Evolutionary conservation across 2,888 invertebrate species (phyloP), one percentile per base, ranked within the genome.

Genomic region (Amphimallon solstitiale): DNA sequence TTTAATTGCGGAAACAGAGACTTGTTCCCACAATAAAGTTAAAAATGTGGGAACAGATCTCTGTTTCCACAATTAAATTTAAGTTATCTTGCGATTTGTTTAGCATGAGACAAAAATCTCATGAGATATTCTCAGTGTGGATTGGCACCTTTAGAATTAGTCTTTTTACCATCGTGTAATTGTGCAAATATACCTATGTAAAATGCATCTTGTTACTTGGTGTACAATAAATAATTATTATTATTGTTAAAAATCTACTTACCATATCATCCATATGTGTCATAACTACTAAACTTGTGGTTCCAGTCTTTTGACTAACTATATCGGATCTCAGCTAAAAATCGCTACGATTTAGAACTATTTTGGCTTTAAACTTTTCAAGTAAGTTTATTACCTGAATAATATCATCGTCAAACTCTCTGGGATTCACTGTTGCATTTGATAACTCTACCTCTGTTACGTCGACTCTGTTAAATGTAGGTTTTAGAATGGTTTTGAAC

Each of bases 381-480:
- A 29, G 1, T 29, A 10, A 1, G 1, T 1, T 12, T 17, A 64
- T 67, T 75, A 82, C 82, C 71, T 78, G 75, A 0, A 82, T 75
- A 40, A 82, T 77, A 2, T 74, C 70, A 12, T 77, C 89, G 86
- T 90, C 90, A 74, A 94, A 94, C 73, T 90, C 88, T 75, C 94
- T 87, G 0, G 94, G 89, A 68, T 87, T 87, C 71, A 87, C 84
- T 72, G 90, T 90, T 74, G 91, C 90, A 65, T 79, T 78, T 75
- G 93, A 87, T 17, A 97, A 84, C 84, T 98, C 98, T 38, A 98
- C 93, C 85, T 98, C 98, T 48, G 93, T 89, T 86, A 99, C 89
- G 80, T 98, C 98, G 6, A 98, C 95, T 78, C 95, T 93, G 81
- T 97, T 97, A 84, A 97, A 98, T 73, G 96, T 95, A 7, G 97